A percentile compares a stretch with the other conserved stretches of the same genome.
Conservation (phyloP, 2,797 vertebrate genomes). For the Acanthiza pusilla region DNA sequence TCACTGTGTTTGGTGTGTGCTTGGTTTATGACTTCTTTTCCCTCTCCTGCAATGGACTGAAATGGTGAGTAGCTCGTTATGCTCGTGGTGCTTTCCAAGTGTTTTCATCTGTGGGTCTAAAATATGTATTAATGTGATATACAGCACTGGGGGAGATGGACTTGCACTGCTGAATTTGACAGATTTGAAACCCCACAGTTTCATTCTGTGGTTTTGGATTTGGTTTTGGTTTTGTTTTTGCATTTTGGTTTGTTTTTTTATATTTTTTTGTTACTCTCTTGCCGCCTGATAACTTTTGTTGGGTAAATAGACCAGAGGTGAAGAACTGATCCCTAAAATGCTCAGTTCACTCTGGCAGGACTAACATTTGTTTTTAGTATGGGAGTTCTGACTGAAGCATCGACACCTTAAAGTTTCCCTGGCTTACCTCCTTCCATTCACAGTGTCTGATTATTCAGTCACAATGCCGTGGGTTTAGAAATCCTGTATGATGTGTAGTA, state of each 20-base stretch:
- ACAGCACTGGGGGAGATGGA: not conserved
- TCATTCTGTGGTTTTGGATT: not conserved
- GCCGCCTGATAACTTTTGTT: not conserved
- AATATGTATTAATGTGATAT: not conserved
- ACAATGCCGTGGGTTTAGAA: not conserved
- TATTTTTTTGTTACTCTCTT: not conserved
- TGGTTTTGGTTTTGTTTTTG: not conserved
- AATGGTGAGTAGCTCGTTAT: conserved; percentile 76
- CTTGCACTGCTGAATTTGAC: not conserved
- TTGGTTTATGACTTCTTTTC: conserved; percentile 89
- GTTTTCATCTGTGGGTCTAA: not conserved
- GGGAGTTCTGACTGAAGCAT: not conserved
- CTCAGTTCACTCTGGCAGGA: not conserved
- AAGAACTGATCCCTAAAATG: not conserved
- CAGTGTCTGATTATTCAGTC: not conserved
- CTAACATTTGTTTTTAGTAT: not conserved
- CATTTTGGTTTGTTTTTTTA: not conserved
- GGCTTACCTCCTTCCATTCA: not conserved
- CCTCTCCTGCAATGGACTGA: conserved; percentile 79
- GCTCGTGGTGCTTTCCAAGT: not conserved
- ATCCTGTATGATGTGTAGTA: not conserved
- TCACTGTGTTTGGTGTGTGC: conserved; percentile 95
- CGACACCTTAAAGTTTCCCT: not conserved
- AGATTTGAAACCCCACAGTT: not conserved
- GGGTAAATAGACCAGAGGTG: not conserved